phyloP scores from a whole-genome alignment of 2,797 vertebrate genomes.

The Lophotriccus pileatus region DNA sequence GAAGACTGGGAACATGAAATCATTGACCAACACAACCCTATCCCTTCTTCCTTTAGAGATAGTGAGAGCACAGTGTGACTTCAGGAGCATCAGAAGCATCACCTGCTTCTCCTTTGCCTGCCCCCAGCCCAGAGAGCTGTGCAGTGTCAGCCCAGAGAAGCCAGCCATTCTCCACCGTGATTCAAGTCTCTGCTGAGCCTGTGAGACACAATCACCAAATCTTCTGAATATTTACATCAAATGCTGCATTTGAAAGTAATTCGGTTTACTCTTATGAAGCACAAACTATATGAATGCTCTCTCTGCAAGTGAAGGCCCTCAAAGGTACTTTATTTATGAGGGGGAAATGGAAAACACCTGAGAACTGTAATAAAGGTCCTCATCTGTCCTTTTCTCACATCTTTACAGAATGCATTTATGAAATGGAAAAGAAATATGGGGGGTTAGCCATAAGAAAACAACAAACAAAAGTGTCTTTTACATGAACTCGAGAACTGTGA shows the following conservation, averaged over 20 bases:
- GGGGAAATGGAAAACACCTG: not conserved
- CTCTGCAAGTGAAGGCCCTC: not conserved
- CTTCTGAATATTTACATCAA: not conserved
- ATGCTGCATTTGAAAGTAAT: not conserved
- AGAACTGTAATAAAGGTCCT: not conserved
- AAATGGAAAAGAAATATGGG: not conserved
- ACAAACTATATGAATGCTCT: not conserved
- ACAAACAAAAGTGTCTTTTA: not conserved
- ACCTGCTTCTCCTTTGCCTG: not conserved
- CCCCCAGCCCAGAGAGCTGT: not conserved
- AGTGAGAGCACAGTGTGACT: accelerated
- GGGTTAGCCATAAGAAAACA: not conserved
- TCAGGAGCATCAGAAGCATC: not conserved
- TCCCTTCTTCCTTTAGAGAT: not conserved
- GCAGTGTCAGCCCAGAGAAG: not conserved
- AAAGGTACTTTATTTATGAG: not conserved
- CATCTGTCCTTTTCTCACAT: not conserved
- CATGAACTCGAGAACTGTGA: not conserved
- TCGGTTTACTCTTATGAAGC: not conserved
- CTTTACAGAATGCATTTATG: not conserved
- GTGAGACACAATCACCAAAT: not conserved
- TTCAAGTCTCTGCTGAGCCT: not conserved
- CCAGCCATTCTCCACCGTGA: accelerated
- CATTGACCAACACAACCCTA: accelerated
- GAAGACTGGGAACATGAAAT: not conserved